Conservation (phyloP, 2,113 vertebrate genomes). For the Ictalurus furcatus region DNA sequence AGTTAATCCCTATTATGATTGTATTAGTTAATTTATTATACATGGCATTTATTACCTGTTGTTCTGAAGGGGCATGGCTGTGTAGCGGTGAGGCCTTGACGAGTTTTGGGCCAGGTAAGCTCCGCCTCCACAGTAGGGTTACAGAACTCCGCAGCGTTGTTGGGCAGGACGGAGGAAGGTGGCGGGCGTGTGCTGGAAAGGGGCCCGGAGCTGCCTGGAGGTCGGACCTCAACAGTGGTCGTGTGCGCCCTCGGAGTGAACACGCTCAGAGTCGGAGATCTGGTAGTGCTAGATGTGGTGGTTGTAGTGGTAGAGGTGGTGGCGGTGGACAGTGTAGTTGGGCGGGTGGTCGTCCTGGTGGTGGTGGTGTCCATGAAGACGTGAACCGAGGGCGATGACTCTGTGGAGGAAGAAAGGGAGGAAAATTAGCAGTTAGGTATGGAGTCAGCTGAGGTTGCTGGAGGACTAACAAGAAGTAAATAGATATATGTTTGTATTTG, state of each 20-base stretch:
- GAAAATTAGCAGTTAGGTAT: neutral
- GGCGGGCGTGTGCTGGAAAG: constrained; percentile 69
- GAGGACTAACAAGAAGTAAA: neutral
- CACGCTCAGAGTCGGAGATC: constrained; percentile 64
- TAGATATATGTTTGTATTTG: neutral
- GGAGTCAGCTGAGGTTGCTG: neutral
- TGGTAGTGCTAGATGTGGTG: constrained; percentile 67
- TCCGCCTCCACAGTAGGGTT: constrained; percentile 82
- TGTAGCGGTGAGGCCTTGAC: constrained; percentile 81
- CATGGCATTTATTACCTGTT: constrained; percentile 71
- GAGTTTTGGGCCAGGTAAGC: constrained; percentile 90
- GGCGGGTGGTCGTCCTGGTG: constrained; percentile 65
- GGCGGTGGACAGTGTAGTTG: constrained; percentile 64
- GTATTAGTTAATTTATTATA: neutral
- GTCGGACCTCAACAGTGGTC: constrained; percentile 61
- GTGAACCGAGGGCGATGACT: constrained; percentile 80
- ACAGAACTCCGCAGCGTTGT: constrained; percentile 82
- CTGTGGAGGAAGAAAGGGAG: constrained; percentile 66
- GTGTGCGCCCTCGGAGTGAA: constrained; percentile 73
- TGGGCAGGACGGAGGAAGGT: constrained; percentile 82
- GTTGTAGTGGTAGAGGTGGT: constrained; percentile 65
- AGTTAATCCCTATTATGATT: neutral
- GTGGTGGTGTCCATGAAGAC: constrained; percentile 80
- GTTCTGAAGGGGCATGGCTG: constrained; percentile 88
- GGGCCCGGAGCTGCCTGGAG: constrained; percentile 63